Evolutionary conservation across 35 echinoderm and acorn worm genomes (phyloP), one percentile per base, ranked within the genome.

Genomic region (Lytechinus variegatus): DNA sequence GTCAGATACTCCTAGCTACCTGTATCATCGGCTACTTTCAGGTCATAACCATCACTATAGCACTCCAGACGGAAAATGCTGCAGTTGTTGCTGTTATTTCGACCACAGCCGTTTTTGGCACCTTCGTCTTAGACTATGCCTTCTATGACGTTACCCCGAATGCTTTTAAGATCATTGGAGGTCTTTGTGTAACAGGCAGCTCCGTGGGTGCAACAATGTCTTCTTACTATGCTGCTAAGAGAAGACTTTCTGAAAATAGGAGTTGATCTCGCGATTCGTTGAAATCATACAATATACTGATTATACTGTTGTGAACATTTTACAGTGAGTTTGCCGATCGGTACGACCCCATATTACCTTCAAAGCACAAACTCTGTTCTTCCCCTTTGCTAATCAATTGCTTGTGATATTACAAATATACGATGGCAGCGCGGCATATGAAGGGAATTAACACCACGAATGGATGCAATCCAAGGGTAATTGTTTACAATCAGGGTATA

Each of bases 1-100:
- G 88, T 52, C 88, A 52, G 3, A 10, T 51, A 12, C 10, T 90
- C 29, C 88, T 90, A 52, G 88, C 88, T 54, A 52, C 52, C 88
- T 52, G 28, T 12, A 10, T 54, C 88, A 90, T 90, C 16, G 88
- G 29, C 52, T 90, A 90, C 24, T 33, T 90, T 12, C 29, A 90
- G 52, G 52, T 90, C 29, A 90, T 90, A 44, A 90, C 88, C 29
- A 10, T 28, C 10, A 54, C 52, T 27, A 9, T 90, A 10, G n/a
- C 88, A 44, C 16, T 90, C 29, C 88, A 90, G 52, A 90, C 88
- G 29, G 88, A 52, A 27, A 90, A 90, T 10, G 88, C 88, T 90
- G 88, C 88, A 4, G 28, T 54, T 28, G 88, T 90, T 33, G 88
- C 88, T 33, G 88, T 90, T 33, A 90, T 90, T 29, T 54, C 29